phyloP scores from a whole-genome alignment of 2,888 invertebrate species.

The Ormyrus labotus region DNA sequence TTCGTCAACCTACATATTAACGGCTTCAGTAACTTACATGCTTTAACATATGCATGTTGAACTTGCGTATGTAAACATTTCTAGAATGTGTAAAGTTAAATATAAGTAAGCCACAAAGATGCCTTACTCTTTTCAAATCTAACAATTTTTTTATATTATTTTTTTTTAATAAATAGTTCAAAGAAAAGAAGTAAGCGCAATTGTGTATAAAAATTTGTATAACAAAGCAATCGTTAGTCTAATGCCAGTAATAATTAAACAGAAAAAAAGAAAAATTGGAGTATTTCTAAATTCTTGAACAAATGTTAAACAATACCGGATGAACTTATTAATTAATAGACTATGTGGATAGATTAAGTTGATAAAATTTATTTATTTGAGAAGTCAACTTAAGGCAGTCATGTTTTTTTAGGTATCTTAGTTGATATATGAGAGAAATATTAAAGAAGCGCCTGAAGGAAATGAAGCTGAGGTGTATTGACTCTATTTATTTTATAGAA shows the following conservation, averaged over 20 bases:
- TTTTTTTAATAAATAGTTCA: conserved; percentile 42
- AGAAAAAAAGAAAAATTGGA: conserved; percentile 38
- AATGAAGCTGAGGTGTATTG: conserved; percentile 54
- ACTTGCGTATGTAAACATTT: conserved; percentile 52
- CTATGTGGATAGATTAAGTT: conserved; percentile 50
- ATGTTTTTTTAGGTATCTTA: conserved; percentile 56
- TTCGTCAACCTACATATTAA: conserved; percentile 48
- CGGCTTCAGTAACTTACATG: conserved; percentile 55
- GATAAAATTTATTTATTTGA: conserved; percentile 55
- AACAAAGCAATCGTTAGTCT: conserved; percentile 55
- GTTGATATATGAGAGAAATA: conserved; percentile 55
- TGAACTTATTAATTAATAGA: conserved; percentile 46
- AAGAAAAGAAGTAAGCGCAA: conserved; percentile 57
- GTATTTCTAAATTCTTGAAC: conserved; percentile 47
- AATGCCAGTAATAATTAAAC: conserved; percentile 46
- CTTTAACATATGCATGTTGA: conserved; percentile 54
- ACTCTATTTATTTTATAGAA: conserved; percentile 56
- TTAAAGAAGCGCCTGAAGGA: conserved; percentile 55
- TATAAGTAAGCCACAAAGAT: conserved; percentile 50
- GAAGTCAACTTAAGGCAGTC: conserved; percentile 55
- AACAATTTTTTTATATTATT: conserved; percentile 45
- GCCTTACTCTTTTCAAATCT: conserved; percentile 55
- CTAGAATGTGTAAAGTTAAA: conserved; percentile 47
- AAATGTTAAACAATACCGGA: conserved; percentile 45
- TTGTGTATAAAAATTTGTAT: conserved; percentile 52